Evolutionary conservation across 2,888 invertebrate species (phyloP), one percentile per base, ranked within the genome.

Genomic region (Mimas tiliae): DNA sequence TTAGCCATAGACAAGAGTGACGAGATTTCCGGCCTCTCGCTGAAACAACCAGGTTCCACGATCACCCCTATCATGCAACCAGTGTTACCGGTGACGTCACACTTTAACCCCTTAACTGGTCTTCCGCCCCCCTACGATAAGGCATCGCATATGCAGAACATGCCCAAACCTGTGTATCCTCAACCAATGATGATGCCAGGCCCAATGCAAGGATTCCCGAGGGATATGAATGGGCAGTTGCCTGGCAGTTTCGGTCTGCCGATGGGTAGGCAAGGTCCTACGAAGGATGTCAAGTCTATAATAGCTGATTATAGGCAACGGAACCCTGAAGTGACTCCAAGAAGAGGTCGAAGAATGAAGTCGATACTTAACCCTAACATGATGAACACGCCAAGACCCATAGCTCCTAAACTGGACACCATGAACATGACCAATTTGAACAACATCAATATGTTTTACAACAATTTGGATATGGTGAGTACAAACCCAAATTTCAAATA

Each of bases 211-310:
- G 91, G 89, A 0, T 93, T 90, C 65, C 92, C 92, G 8, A 84
- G 91, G 71, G 93, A 91, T 65, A 90, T 93, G 83, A 95, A 95
- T 72, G 94, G 95, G 14, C 95, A 95, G 67, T 85, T 95, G 66
- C 94, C 95, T 0, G 71, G 81, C 0, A 95, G 95, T 68, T 93
- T 80, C 52, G 91, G 91, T 2, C 84, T 92, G 77, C 93, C 89
- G 0, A 94, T 94, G 88, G 96, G 96, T 0, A 93, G 96, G 0
- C 97, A 97, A 80, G 96, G 97, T 0, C 95, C 96, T 0, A 96
- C 96, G n/a, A 95, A 97, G 68, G 97, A 97, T 83, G 97, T 97
- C 0, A 96, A 96, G 81, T 96, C 97, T 6, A 96, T 97, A 66
- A 97, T 97, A 78, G 97, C 97, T 0, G 97, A 97, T 82, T 96